Conservation (phyloP, 1,140 invertebrate species). For the Planococcus citri region DNA sequence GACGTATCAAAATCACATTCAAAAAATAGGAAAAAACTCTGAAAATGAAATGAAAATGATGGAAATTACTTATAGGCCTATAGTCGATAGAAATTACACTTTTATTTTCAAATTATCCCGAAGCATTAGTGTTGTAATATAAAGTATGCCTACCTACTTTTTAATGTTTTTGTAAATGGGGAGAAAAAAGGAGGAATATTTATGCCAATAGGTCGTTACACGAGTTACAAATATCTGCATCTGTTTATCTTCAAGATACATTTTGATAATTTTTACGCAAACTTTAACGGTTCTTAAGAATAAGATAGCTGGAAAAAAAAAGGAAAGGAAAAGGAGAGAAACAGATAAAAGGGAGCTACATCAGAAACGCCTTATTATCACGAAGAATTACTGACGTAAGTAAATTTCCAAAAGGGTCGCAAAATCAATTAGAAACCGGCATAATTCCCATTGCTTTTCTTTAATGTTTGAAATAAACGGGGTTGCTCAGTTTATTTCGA, state of each 20-base stretch:
- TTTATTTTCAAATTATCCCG: too few relatives aligned
- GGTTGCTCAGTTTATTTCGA: neutral
- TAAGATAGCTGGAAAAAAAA: neutral
- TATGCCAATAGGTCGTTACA: slow-evolving; percentile 8
- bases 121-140: too few relatives aligned
- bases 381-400: neutral
- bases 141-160: too few relatives aligned
- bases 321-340: neutral
- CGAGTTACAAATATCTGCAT: neutral
- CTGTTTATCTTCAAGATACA: slow-evolving; percentile 15
- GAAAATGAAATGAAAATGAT: too few relatives aligned
- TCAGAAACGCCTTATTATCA: neutral
- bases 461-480: neutral
- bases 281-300: neutral
- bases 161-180: too few relatives aligned
- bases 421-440: slow-evolving; percentile 1
- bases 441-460: neutral
- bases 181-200: neutral
- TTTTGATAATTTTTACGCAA: slow-evolving; percentile 9
- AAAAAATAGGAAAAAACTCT: too few relatives aligned
- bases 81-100: too few relatives aligned
- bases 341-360: neutral
- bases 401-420: neutral
- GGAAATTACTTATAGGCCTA: too few relatives aligned
- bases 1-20: too few relatives aligned